Base-by-base conservation (phyloP, 2,113 vertebrate species). In the Glaucomys volans region DNA sequence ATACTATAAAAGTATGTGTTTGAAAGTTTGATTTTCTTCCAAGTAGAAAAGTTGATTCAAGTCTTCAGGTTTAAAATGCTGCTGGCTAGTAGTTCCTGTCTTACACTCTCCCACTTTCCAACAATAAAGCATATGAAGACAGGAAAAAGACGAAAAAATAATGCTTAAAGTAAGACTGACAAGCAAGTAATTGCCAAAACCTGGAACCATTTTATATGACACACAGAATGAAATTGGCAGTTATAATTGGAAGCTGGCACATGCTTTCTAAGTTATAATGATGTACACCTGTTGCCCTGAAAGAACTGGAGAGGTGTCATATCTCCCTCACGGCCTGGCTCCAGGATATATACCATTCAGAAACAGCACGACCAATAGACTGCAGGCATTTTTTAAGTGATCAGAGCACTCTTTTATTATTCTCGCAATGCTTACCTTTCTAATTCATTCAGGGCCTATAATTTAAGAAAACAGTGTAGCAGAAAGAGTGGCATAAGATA, bases 21-120 rank as follows among this genome's bases (percentile, higher is more conserved):
- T 91, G 37, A 79, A 87, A 93, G 14, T 66, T 66, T 93, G 24
- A 71, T n/a, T 77, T 24, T 72, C 14, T 87, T 95, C 14, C 37
- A 84, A 84, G 44, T 52, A 75, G 44, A 84, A 84, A 97, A 90
- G 10, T 17, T 91, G 82, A 91, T 52, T 79, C 40, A 74, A 35
- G 88, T 69, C 18, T 77, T 88, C 24, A 59, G 62, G 26, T 72
- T 83, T 96, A 91, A 95, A 80, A 57, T 91, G 44, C 30, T 40
- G 10, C 20, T 59, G 9, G 44, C 17, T 59, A 88, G 5, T 20
- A 83, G 12, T 59, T 87, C 24, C 62, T 83, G 20, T 80, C 93
- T 91, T 20, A 79, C 8, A 84, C 2, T 32, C 37, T 54, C 14
- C 50, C 57, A 69, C 22, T 87, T 90, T 71, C 13, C 35, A 90